phyloP scores from a whole-genome alignment of 1,140 invertebrate genomes.

The Acyrthosiphon pisum region DNA sequence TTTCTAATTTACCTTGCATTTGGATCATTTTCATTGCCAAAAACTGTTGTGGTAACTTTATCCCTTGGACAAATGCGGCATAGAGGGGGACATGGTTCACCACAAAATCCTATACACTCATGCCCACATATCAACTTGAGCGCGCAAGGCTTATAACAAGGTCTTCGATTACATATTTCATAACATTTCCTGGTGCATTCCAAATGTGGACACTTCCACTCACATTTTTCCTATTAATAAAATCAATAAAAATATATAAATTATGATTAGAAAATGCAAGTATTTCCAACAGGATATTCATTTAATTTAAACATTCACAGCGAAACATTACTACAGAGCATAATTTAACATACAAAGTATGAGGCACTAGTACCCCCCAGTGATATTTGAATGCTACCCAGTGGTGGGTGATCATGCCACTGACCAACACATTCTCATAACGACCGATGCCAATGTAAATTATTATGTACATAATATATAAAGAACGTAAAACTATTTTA shows the following conservation, averaged over 20 bases:
- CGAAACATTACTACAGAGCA: too few species aligned
- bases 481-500: too few species aligned
- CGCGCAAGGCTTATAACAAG: slow-evolving; percentile 67
- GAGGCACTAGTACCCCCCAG: too few species aligned
- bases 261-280: not conserved
- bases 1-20: slow-evolving; percentile 65
- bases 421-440: too few species aligned
- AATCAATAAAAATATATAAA: not conserved
- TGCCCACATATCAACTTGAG: slow-evolving; percentile 68
- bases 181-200: slow-evolving; percentile 68
- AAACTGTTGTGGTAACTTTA: slow-evolving; percentile 66
- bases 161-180: slow-evolving; percentile 65
- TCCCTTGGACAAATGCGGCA: slow-evolving; percentile 66
- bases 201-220: slow-evolving; percentile 66
- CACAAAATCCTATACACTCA: slow-evolving; percentile 73
- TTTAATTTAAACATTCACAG: too few species aligned
- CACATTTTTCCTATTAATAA: slow-evolving; percentile 64
- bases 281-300: too few species aligned
- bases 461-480: too few species aligned
- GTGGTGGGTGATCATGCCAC: too few species aligned
- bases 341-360: too few species aligned
- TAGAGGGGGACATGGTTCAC: slow-evolving; percentile 69
- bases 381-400: too few species aligned
- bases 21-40: slow-evolving; percentile 69
- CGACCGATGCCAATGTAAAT: too few species aligned